A percentile compares a stretch with the other conserved stretches of the same genome.
phyloP scores from a whole-genome alignment of 2,888 invertebrate genomes.

The Zele albiditarsus region DNA sequence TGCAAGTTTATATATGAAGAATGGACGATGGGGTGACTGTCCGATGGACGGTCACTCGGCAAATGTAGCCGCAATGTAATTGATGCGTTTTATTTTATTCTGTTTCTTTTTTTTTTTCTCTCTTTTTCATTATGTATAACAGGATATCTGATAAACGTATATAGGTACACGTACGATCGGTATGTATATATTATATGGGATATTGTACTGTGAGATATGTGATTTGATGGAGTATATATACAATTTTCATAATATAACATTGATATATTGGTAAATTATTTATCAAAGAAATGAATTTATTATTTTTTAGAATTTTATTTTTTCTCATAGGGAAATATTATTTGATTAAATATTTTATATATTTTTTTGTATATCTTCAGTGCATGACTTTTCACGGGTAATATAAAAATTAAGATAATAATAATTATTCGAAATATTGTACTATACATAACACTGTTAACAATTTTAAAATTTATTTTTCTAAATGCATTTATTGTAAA shows the following conservation, averaged over 20 bases:
- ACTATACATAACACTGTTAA: not conserved
- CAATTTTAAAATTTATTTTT: not conserved
- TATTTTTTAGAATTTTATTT: no score
- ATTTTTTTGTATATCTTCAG: no score
- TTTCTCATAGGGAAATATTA: not conserved
- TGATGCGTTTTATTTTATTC: slow-evolving; percentile 40
- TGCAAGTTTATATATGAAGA: slow-evolving; percentile 32
- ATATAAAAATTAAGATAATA: no score
- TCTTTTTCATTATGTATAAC: not conserved
- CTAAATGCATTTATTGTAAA: no score
- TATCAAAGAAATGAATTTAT: no score
- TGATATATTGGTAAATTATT: not conserved
- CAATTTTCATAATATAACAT: not conserved
- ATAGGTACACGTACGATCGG: not conserved
- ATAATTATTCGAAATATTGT: not conserved
- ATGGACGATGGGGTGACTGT: slow-evolving; percentile 14
- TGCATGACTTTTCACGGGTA: no score
- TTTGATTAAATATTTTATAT: not conserved
- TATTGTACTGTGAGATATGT: slow-evolving; percentile 32
- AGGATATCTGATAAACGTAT: slow-evolving; percentile 23
- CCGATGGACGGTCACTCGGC: slow-evolving; percentile 25
- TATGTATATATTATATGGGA: not conserved
- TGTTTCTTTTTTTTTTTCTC: not conserved
- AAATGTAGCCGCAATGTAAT: slow-evolving; percentile 34
- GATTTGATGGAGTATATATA: slow-evolving; percentile 31